Evolutionary conservation across 2,888 invertebrate genomes (phyloP).

Genomic region (Rutpela maculata): DNA sequence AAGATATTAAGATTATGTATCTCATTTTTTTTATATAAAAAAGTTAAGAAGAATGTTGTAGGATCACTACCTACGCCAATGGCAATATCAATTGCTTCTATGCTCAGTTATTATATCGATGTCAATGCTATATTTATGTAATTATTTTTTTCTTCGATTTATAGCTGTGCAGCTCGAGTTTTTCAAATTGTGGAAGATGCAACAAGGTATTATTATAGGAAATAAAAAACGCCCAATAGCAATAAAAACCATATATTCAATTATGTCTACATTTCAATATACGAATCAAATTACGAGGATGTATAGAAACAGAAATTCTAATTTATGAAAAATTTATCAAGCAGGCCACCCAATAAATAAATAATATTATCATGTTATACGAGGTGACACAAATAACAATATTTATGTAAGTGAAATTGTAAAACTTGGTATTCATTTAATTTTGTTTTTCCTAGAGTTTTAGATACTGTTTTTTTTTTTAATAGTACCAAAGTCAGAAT

Average conservation of each 20-base stretch:
- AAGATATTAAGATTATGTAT: background rate
- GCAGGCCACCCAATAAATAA: too few species aligned
- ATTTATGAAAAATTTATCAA: background rate
- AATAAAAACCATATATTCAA: constrained; percentile 9
- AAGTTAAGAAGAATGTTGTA: background rate
- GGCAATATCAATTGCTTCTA: constrained; percentile 43
- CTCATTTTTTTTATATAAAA: background rate
- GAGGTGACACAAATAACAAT: too few species aligned
- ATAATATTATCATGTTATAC: too few species aligned
- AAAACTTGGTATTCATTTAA: too few species aligned
- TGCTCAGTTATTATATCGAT: constrained; percentile 45
- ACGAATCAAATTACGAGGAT: background rate
- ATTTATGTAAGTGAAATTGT: too few species aligned
- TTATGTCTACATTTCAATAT: constrained; percentile 3
- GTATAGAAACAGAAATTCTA: background rate
- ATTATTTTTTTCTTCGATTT: constrained; percentile 51
- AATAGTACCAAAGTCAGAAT: too few species aligned
- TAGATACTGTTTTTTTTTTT: too few species aligned
- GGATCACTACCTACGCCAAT: constrained; percentile 43
- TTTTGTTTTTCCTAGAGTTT: too few species aligned
- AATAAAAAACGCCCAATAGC: constrained; percentile 48
- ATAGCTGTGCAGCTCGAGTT: constrained; percentile 52
- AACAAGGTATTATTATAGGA: constrained; percentile 49
- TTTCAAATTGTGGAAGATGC: constrained; percentile 55
- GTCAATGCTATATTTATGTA: constrained; percentile 54